Evolutionary conservation across 1,140 invertebrate species (phyloP).

Genomic region (Eupeodes corollae): DNA sequence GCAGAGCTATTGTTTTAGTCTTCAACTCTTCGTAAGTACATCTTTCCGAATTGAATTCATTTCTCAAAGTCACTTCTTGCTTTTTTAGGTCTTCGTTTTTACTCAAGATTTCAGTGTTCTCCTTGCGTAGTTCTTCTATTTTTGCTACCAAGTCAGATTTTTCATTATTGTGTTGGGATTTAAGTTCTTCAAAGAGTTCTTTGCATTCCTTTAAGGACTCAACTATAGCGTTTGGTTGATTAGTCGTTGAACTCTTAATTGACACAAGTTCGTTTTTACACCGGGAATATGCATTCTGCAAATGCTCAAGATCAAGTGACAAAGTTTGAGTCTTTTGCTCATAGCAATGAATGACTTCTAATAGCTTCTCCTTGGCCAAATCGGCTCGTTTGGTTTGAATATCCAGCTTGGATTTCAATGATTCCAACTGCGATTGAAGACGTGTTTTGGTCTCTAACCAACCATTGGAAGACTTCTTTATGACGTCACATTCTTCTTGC

Average conservation of each 20-base stretch:
- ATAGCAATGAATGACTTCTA: constrained; percentile 47
- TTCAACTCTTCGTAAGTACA: constrained; percentile 2
- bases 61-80: constrained; percentile 31
- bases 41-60: constrained; percentile 13
- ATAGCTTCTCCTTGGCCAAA: constrained; percentile 46
- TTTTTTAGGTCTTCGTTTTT: constrained; percentile 32
- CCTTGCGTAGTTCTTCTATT: constrained; percentile 23
- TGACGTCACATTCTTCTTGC: constrained; percentile 43
- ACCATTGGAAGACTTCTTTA: constrained; percentile 41
- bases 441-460: constrained; percentile 33
- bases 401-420: constrained; percentile 30
- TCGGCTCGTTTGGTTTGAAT: constrained; percentile 37
- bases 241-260: constrained; percentile 43
- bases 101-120: constrained; percentile 13
- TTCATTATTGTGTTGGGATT: constrained; percentile 47
- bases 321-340: constrained; percentile 48
- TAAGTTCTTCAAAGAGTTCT: constrained; percentile 50
- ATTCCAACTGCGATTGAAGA: constrained; percentile 29
- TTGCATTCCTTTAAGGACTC: constrained; percentile 52
- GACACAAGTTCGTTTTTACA: constrained; percentile 44
- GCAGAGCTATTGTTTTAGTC: constrained; percentile 8
- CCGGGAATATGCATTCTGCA: constrained; percentile 44
- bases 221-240: constrained; percentile 42
- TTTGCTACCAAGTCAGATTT: constrained; percentile 38
- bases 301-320: constrained; percentile 45